A percentile compares a stretch with the other conserved stretches of the same genome.
Conservation (phyloP, 1,140 invertebrate genomes). For the Portunus trituberculatus region DNA sequence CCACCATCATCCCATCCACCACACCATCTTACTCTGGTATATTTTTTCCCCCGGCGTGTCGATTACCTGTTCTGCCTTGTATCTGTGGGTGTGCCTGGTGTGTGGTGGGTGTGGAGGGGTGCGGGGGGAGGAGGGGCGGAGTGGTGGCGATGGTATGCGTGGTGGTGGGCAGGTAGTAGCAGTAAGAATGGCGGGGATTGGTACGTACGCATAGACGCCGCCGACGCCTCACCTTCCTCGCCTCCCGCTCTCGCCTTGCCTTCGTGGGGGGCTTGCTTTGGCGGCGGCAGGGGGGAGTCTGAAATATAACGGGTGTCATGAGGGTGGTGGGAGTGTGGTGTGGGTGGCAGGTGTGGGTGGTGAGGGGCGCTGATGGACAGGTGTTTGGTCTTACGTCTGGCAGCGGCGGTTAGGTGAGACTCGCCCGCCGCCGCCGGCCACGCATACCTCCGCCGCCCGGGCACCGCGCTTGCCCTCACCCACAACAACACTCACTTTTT, state of each 20-base stretch:
- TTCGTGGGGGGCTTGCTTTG: not conserved
- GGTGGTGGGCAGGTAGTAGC: constrained; percentile 45
- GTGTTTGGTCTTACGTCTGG: constrained; percentile 51
- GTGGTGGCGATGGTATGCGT: constrained; percentile 22
- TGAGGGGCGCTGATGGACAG: constrained; percentile 5
- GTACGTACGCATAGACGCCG: constrained; percentile 42
- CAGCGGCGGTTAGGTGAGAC: constrained; percentile 48
- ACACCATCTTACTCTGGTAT: not conserved
- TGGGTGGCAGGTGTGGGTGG: not conserved
- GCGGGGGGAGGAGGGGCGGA: not conserved
- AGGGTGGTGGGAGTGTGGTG: constrained; percentile 6
- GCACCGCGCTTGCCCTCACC: constrained; percentile 34
- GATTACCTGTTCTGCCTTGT: not conserved
- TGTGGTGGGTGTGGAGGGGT: not conserved
- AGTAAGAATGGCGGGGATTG: not conserved
- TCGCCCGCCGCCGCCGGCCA: constrained; percentile 42
- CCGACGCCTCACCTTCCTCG: not conserved
- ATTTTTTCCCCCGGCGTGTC: not conserved
- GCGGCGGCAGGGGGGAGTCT: not conserved
- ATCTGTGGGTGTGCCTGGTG: not conserved
- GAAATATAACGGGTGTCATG: not conserved
- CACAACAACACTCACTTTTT: constrained; percentile 16
- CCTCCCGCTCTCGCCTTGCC: not conserved
- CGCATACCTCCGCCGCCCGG: constrained; percentile 65
- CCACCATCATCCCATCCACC: not conserved